Evolutionary conservation across 2,888 invertebrate species (phyloP), one percentile per base, ranked within the genome.

Genomic region (Aspidapion aeneum): DNA sequence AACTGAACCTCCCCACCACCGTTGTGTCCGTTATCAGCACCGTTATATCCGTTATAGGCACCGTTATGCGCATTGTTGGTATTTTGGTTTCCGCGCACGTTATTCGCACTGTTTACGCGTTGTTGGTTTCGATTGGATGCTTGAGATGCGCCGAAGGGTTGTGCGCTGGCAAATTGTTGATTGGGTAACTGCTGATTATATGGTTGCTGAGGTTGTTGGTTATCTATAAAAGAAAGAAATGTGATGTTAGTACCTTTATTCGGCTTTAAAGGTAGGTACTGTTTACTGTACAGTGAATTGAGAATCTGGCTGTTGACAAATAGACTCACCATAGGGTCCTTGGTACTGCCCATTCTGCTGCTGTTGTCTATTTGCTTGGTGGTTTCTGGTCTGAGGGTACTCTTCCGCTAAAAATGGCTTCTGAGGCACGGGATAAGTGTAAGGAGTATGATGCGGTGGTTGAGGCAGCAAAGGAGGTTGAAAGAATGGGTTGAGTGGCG

Each of bases 401-500:
- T 86, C 75, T 75, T 86, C 73, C 72, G 79, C 64, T 20, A 74
- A 65, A 66, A 79, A 79, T n/a, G 79, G 79, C 56, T 75, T 75
- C 56, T 75, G 74, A 1, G 79, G 79, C 9, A 73, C 71, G 2
- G 78, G 78, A 61, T 79, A 79, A 17, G 75, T 74, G 63, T 79
- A 79, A 5, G 77, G 73, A 21, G 73, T 74, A 12, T 70, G 71
- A 1, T 67, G 63, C 55, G 68, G 67, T 58, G 72, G 70, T 49
- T 66, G 66, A 18, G 67, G 64, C 20, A 69, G 68, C 55, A 70
- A 72, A 5, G 66, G 70, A 16, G 69, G 73, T 3, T 71, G 74
- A 63, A 72, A 75, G 59, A 73, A 75, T 20, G 73, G 68, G n/a
- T 74, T 67, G 1, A 75, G 71, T 9, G 77, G 76, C 18, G 71